Conservation (phyloP, 2,888 invertebrate genomes). For the Trissolcus brochymenae region DNA sequence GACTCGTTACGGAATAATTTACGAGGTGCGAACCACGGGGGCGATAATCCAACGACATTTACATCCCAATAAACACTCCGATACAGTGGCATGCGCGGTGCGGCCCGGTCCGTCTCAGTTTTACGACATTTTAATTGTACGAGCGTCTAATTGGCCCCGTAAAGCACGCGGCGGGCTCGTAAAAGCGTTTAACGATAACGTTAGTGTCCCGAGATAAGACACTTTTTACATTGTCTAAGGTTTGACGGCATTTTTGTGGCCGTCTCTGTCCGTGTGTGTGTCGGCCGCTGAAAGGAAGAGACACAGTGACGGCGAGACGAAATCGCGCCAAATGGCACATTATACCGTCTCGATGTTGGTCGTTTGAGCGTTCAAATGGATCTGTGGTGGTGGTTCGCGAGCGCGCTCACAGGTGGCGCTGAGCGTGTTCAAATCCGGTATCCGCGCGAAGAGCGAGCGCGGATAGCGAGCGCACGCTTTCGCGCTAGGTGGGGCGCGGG, state of each 20-base stretch:
- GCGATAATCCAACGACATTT: slow-evolving; percentile 77
- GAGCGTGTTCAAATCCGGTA: slow-evolving; percentile 62
- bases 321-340: slow-evolving; percentile 40
- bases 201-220: slow-evolving; percentile 44
- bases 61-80: slow-evolving; percentile 76
- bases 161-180: slow-evolving; percentile 68
- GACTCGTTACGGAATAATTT: slow-evolving; percentile 76
- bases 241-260: background rate
- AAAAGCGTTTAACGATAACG: slow-evolving; percentile 70
- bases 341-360: slow-evolving; percentile 77
- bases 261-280: background rate
- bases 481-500: slow-evolving; percentile 60
- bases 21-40: slow-evolving; percentile 76
- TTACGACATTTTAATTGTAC: slow-evolving; percentile 75
- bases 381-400: slow-evolving; percentile 77
- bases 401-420: slow-evolving; percentile 77
- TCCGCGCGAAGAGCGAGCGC: slow-evolving; percentile 23
- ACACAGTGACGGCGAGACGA: slow-evolving; percentile 9
- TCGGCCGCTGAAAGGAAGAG: slow-evolving; percentile 7
- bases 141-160: slow-evolving; percentile 71
- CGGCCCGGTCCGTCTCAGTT: slow-evolving; percentile 63
- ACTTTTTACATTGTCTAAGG: slow-evolving; percentile 30
- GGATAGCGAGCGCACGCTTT: slow-evolving; percentile 49
- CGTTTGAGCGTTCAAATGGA: slow-evolving; percentile 78
- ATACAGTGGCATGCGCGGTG: slow-evolving; percentile 61